Conservation (phyloP, 2,888 invertebrate species). For the Eretmocerus hayati region DNA sequence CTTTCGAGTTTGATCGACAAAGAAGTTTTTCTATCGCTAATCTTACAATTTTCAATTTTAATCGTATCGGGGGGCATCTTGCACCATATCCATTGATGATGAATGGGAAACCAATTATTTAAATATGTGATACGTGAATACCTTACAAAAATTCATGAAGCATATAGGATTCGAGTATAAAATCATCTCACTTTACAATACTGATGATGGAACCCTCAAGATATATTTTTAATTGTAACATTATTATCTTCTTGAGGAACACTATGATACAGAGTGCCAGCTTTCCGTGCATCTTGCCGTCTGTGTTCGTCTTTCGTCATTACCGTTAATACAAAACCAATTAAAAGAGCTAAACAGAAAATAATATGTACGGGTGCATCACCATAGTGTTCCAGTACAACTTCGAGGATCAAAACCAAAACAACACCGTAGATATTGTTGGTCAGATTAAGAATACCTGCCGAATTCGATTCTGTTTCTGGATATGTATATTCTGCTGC, state of each 20-base stretch:
- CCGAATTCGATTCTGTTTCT: slow-evolving; percentile 62
- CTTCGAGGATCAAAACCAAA: slow-evolving; percentile 37
- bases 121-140: too few relatives aligned
- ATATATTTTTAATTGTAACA: too few relatives aligned
- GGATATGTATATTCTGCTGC: slow-evolving; percentile 70
- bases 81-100: too few relatives aligned
- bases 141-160: too few relatives aligned
- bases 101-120: too few relatives aligned
- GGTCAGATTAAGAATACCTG: slow-evolving; percentile 60
- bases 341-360: slow-evolving; percentile 31
- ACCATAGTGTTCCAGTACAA: slow-evolving; percentile 35
- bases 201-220: too few relatives aligned
- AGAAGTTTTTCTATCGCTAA: too few relatives aligned
- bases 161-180: too few relatives aligned
- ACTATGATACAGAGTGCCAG: slow-evolving; percentile 4
- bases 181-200: too few relatives aligned
- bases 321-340: slow-evolving; percentile 36
- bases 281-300: slow-evolving; percentile 33
- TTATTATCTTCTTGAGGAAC: neutral
- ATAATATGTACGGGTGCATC: slow-evolving; percentile 41
- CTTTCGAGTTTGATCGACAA: too few relatives aligned
- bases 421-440: slow-evolving; percentile 40
- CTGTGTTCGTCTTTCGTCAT: slow-evolving; percentile 38
- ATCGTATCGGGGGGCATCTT: too few relatives aligned
- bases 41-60: too few relatives aligned